Conservation (phyloP, 2,888 invertebrate genomes). For the Brachylomia viminalis region DNA sequence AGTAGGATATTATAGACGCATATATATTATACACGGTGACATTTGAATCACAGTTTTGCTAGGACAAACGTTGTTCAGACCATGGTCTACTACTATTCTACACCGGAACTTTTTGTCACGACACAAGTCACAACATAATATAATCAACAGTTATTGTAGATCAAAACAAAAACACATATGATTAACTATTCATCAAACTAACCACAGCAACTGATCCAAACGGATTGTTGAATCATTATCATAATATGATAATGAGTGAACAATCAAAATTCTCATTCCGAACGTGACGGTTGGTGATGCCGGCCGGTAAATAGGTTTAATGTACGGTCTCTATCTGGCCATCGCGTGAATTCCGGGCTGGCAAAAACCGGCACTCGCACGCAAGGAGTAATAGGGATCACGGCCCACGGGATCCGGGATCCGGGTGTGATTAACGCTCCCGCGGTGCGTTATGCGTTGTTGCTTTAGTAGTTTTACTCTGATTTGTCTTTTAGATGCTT, state of each 20-base stretch:
- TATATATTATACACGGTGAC: too few relatives aligned
- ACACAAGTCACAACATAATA: background rate
- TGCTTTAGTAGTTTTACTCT: conserved; percentile 40
- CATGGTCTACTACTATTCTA: too few relatives aligned
- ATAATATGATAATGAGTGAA: conserved; percentile 61
- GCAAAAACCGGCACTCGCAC: conserved; percentile 75
- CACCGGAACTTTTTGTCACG: background rate
- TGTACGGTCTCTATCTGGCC: conserved; percentile 74
- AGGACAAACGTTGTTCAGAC: too few relatives aligned
- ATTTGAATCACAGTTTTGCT: too few relatives aligned
- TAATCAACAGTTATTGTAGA: background rate
- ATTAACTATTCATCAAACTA: conserved; percentile 24
- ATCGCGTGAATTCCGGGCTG: conserved; percentile 71
- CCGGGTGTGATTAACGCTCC: conserved; percentile 65
- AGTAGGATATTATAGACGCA: too few relatives aligned
- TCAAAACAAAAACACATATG: conserved; percentile 33
- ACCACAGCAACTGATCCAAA: conserved; percentile 14
- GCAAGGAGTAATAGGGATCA: conserved; percentile 76
- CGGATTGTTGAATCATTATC: conserved; percentile 60
- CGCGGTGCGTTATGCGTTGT: conserved; percentile 12
- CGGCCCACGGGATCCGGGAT: conserved; percentile 65
- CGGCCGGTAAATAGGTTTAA: conserved; percentile 57
- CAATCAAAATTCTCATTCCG: conserved; percentile 60
- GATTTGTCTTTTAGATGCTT: conserved; percentile 34
- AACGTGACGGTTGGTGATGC: conserved; percentile 54